Base-by-base conservation (phyloP, 2,797 vertebrate genomes). In the Mormyrus proboscirostris region DNA sequence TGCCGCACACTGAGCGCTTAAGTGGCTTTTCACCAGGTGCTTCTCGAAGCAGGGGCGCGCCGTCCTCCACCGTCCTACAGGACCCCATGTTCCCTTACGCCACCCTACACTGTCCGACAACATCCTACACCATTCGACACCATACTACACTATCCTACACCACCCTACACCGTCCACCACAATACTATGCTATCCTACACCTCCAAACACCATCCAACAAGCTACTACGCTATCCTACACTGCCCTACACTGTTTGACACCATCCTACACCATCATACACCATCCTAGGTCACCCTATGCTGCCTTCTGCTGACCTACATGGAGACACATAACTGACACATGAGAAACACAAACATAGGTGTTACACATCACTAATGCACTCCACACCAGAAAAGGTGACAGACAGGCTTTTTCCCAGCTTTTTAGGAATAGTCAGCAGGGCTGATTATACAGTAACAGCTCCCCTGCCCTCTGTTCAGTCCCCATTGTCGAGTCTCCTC, bases 1-100 rank as follows among this genome's bases (percentile, higher is more conserved):
- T 0, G 12, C 53, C 4, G 5, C 88, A 89, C 25, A 73, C 76
- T 84, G 88, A 65, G 88, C 22, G 22, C n/a, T 57, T 84, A 83
- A 89, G 88, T 84, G 88, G 55, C 44, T 59, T 89, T 55, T 47
- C 88, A 47, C 38, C 53, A 84, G 88, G 88, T 89, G 88, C 25
- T 12, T 57, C 55, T 41, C 41, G 44, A 10, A 49, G 22, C 73
- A 44, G 73, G 38, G 38, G 7, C 25, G 16, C 2, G 73, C 73
- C 16, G 16, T 41, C 33, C 33, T 44, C 29, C 16, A 41, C 16
- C 38, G 16, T n/a, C 38, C 29, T 44, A 44, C 38, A 79, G 9
- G 38, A 4, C 73, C 6, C 73, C n/a, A 7, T 44, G 2, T 3
- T 79, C 5, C 38, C 33, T 41, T 79, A 79, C 19, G 19, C 73